Conservation (phyloP, 1,140 invertebrate species). For the Orchestia grillus region DNA sequence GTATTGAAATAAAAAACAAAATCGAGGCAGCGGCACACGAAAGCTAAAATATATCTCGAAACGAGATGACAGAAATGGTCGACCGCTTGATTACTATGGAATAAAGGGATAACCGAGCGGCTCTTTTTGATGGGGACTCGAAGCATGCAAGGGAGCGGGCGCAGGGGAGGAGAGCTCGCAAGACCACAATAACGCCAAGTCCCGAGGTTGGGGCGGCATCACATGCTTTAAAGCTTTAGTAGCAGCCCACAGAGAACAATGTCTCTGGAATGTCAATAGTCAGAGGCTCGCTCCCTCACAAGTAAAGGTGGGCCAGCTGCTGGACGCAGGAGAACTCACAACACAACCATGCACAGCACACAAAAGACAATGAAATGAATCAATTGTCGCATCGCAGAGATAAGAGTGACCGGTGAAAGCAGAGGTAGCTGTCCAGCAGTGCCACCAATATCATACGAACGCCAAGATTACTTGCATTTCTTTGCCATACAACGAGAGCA, state of each 20-base stretch:
- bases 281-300: background rate
- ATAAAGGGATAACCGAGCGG: conserved; percentile 14
- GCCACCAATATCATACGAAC: conserved; percentile 7
- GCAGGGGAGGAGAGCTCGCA: background rate
- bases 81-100: background rate
- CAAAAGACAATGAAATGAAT: conserved; percentile 40
- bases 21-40: background rate
- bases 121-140: conserved; percentile 6
- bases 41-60: background rate
- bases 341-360: conserved; percentile 33
- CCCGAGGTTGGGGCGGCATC: background rate
- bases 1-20: background rate
- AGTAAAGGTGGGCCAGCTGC: background rate
- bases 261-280: conserved; percentile 49
- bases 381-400: conserved; percentile 40
- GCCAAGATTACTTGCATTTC: background rate
- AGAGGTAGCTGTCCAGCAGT: conserved; percentile 27
- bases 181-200: background rate
- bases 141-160: background rate
- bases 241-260: conserved; percentile 26
- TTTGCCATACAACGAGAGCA: background rate
- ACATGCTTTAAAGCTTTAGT: conserved; percentile 15
- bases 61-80: conserved; percentile 7
- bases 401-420: conserved; percentile 10
- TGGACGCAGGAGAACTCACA: background rate